Conservation (phyloP, 2,113 vertebrate genomes). For the Orientallactaga bullata region DNA sequence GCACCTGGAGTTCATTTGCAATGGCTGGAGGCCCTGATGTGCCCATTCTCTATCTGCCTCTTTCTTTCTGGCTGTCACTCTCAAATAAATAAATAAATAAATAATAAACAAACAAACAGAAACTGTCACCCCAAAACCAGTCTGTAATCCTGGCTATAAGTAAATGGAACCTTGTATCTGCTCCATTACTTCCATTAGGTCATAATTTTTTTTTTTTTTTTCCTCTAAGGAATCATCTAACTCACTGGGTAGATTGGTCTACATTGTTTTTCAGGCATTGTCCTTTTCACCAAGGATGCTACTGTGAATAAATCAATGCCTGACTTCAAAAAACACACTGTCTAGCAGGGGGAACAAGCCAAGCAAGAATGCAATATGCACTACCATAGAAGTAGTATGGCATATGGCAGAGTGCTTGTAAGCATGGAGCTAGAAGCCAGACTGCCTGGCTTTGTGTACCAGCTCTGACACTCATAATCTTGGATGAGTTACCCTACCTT, state of each 20-base stretch:
- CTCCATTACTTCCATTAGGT: background rate
- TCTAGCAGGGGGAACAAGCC: background rate
- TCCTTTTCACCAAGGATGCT: background rate
- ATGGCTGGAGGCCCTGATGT: no score
- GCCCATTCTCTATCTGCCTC: no score
- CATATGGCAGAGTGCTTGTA: background rate
- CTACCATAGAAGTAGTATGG: background rate
- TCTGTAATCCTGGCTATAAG: background rate
- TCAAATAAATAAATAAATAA: no score
- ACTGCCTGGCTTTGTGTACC: background rate
- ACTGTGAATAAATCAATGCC: background rate
- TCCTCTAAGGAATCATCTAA: constrained; percentile 3
- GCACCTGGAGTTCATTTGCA: no score
- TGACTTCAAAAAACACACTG: background rate
- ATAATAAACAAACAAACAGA: no score
- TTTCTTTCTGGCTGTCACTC: no score
- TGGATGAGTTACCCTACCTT: background rate
- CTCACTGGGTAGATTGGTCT: background rate
- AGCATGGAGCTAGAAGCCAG: background rate
- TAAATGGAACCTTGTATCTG: background rate
- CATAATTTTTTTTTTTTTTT: background rate
- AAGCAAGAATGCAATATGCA: background rate
- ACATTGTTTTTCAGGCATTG: background rate
- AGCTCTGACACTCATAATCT: background rate
- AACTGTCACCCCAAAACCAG: background rate